Evolutionary conservation across 2,113 vertebrate species (phyloP).

Genomic region (Charina bottae): DNA sequence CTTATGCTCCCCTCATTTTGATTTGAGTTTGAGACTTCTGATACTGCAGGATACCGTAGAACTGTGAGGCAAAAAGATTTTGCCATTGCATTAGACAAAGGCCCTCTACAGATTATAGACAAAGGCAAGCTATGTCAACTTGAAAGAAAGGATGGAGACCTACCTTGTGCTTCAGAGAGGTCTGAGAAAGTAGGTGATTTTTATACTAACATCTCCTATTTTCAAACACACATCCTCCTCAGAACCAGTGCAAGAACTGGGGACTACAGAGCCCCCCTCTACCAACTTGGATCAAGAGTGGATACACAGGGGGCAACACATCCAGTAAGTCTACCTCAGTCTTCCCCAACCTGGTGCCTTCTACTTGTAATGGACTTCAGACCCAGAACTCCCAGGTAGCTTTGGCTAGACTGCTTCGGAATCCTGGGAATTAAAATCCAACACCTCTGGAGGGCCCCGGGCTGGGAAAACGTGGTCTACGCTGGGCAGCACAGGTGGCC

Average conservation of each 20-base stretch:
- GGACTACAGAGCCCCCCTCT: not conserved
- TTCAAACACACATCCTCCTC: not conserved
- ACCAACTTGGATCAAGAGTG: too few species aligned
- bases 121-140: not conserved
- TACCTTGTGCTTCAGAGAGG: not conserved
- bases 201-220: not conserved
- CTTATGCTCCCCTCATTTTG: not conserved
- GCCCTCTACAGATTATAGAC: not conserved
- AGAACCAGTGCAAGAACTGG: not conserved
- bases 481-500: not conserved
- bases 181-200: not conserved
- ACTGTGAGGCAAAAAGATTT: not conserved
- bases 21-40: not conserved
- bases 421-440: not conserved
- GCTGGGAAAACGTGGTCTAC: not conserved
- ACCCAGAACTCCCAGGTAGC: too few species aligned
- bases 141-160: not conserved
- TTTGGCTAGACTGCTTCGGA: too few species aligned
- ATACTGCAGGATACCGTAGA: not conserved
- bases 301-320: too few species aligned
- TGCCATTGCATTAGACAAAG: not conserved
- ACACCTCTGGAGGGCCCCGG: not conserved
- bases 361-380: too few species aligned
- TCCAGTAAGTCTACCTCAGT: not conserved
- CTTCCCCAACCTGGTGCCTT: not conserved